These are phyloP conservation scores for Caenorhabditis latens DNA, from an alignment of 1,140 invertebrate genomes.

Conservation along the genomic window DNA sequence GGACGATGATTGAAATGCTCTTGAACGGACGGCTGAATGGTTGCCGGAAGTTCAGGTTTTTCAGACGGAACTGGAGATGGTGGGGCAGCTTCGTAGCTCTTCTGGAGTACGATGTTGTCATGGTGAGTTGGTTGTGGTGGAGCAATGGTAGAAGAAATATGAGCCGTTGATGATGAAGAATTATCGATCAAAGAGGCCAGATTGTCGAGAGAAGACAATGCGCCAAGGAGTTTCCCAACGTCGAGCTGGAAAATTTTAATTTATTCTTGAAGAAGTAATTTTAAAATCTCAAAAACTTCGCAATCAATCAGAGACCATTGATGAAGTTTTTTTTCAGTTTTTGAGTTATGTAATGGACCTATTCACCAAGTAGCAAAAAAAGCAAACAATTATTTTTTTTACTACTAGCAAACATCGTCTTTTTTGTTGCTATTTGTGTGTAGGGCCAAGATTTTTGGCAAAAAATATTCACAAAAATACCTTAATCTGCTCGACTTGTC, in stretches of 20 bases:
- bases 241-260: conserved; percentile 28
- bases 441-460: too few relatives aligned
- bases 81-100: conserved; percentile 19
- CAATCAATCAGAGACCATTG: too few relatives aligned
- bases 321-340: too few relatives aligned
- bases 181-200: not conserved
- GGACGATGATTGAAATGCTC: conserved; percentile 61
- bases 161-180: not conserved
- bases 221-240: conserved; percentile 18
- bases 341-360: too few relatives aligned
- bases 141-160: not conserved
- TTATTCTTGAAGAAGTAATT: too few relatives aligned
- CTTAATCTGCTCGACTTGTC: conserved; percentile 48
- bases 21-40: conserved; percentile 66
- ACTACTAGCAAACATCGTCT: too few relatives aligned
- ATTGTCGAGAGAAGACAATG: not conserved
- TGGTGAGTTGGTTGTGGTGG: not conserved
- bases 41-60: conserved; percentile 61
- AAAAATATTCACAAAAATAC: not conserved
- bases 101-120: conserved; percentile 10
- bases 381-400: too few relatives aligned
- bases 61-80: conserved; percentile 56
- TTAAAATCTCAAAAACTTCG: too few relatives aligned
- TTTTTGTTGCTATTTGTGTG: too few relatives aligned
- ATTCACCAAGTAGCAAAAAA: too few relatives aligned